Conservation (phyloP, 2,797 vertebrate genomes). For the Lacerta agilis region DNA sequence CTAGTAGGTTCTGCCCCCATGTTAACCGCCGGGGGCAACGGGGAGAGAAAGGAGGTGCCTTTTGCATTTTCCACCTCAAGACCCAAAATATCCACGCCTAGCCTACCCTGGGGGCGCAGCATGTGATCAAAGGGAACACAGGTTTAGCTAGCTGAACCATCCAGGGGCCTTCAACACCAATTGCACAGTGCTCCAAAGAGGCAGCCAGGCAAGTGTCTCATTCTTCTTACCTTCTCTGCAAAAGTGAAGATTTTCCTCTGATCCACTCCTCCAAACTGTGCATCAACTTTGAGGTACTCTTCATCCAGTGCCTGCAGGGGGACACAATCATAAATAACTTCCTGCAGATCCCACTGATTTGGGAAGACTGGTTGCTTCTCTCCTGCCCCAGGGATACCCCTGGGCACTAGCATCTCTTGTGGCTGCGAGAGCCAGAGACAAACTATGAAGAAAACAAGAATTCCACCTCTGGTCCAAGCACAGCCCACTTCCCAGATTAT, state of each 20-base stretch:
- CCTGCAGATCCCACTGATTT: neutral
- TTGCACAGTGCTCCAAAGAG: too few relatives aligned
- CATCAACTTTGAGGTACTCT: slow-evolving; percentile 95
- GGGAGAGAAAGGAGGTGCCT: too few relatives aligned
- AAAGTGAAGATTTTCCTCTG: slow-evolving; percentile 99
- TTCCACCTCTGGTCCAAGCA: neutral
- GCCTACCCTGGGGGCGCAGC: too few relatives aligned
- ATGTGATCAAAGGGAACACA: neutral
- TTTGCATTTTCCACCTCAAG: neutral
- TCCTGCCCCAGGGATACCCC: neutral
- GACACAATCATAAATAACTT: neutral
- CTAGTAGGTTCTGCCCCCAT: neutral
- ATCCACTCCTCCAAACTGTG: slow-evolving; percentile 96
- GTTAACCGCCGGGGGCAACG: too few relatives aligned
- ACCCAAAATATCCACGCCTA: neutral
- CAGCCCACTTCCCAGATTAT: neutral
- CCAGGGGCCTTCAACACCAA: neutral
- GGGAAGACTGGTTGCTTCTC: too few relatives aligned
- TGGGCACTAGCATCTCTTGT: too few relatives aligned
- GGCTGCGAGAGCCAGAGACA: neutral
- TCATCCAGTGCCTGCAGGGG: slow-evolving; percentile 91
- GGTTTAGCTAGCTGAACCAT: neutral
- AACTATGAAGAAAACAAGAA: neutral
- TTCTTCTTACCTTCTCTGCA: slow-evolving; percentile 90
- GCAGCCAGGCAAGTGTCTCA: neutral